Base-by-base conservation (phyloP, 2,113 vertebrate genomes). In the Vicugna pacos region DNA sequence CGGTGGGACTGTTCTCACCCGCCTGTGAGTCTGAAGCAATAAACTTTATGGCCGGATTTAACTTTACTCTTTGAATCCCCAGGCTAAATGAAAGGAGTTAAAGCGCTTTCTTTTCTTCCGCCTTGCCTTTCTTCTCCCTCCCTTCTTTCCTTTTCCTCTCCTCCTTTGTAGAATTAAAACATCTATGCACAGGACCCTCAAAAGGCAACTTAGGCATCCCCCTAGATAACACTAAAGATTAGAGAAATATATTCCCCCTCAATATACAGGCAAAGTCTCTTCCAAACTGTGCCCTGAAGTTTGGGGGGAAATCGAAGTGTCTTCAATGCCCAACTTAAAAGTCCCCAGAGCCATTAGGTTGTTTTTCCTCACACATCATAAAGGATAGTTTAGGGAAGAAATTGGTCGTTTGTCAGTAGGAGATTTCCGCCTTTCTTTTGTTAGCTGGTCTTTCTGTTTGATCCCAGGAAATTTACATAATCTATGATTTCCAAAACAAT, bases 21-120 rank as follows among this genome's bases (percentile, higher is more conserved):
- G 98, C 98, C 98, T 99, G 99, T 98, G 98, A 99, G 98, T 98
- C 98, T 98, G 97, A 98, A 99, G 98, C 98, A 99, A 99, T 99
- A 99, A 99, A 99, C 98, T 99, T 99, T 99, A 99, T 99, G 99
- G 98, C 98, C 98, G 98, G 98, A 98, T 99, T 99, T 99, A 98
- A 98, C 98, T 99, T 98, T 93, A 98, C 97, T 98, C 98, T 99
- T 99, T 99, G 98, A 99, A 98, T 99, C 98, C 98, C 95, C 98
- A 98, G 98, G 98, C 97, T 99, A 98, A 99, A 98, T 98, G 98
- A 98, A 98, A 98, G 98, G 98, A 93, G 97, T 97, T 98, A 98
- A 98, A 97, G 95, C 91, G 48, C 97, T 94, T 97, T 97, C 97
- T 83, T 98, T 98, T 98, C 98, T 98, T 89, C 97, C 92, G 80